A percentile compares a stretch with the other conserved stretches of the same genome.
Evolutionary conservation across 2,888 invertebrate genomes (phyloP).

Genomic region (Opisthograptis luteolata): DNA sequence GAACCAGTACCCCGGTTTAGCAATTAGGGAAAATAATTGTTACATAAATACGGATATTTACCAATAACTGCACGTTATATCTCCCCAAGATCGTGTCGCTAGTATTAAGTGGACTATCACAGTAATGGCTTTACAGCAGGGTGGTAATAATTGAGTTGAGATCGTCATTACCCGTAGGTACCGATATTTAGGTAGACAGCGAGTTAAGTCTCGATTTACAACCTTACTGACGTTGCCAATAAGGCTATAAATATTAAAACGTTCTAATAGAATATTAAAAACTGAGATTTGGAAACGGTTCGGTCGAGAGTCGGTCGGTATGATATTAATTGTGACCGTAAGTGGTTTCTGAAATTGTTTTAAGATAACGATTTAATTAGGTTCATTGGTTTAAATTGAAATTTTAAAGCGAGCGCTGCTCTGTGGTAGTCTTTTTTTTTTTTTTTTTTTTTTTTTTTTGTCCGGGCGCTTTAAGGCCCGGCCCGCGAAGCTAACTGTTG

Average conservation of each 20-base stretch:
- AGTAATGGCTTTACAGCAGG: slow-evolving; percentile 71
- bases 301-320: slow-evolving; percentile 17
- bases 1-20: slow-evolving; percentile 56
- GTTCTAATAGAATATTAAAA: slow-evolving; percentile 31
- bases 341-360: slow-evolving; percentile 15
- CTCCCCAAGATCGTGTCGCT: slow-evolving; percentile 62
- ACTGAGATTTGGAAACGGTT: slow-evolving; percentile 26
- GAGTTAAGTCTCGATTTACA: slow-evolving; percentile 24
- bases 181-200: slow-evolving; percentile 19
- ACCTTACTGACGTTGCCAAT: slow-evolving; percentile 26
- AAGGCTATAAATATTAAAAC: slow-evolving; percentile 30
- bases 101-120: slow-evolving; percentile 71
- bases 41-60: slow-evolving; percentile 69
- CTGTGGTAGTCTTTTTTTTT: too few relatives aligned
- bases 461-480: too few relatives aligned
- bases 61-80: slow-evolving; percentile 70
- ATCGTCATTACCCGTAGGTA: slow-evolving; percentile 55
- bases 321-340: slow-evolving; percentile 25
- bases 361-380: slow-evolving; percentile 12
- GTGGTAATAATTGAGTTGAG: slow-evolving; percentile 59
- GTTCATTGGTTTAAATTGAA: slow-evolving; percentile 1
- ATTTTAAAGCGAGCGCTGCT: background rate
- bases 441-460: too few relatives aligned
- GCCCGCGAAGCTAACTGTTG: too few relatives aligned
- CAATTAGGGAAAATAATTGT: slow-evolving; percentile 81